Conservation (phyloP, 2,797 vertebrate species). For the Acipenser ruthenus region DNA sequence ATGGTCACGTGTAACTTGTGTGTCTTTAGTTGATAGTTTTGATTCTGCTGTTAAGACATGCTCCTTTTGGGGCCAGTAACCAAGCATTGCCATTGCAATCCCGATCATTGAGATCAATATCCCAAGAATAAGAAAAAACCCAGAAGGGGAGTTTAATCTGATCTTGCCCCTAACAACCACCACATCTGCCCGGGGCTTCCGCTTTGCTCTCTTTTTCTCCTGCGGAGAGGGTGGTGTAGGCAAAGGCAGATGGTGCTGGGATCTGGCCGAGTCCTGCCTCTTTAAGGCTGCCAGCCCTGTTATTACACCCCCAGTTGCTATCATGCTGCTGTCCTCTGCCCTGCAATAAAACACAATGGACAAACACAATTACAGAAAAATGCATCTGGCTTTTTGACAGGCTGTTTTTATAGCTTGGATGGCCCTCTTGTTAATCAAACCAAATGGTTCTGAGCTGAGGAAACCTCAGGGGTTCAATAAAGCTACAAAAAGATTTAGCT, state of each 20-base stretch:
- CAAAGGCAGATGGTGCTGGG: conserved; percentile 71
- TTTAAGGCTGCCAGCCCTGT: conserved; percentile 94
- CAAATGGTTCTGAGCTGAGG: conserved; percentile 15
- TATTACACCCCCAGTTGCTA: conserved; percentile 91
- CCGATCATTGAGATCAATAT: conserved; percentile 78
- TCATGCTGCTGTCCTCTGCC: conserved; percentile 62
- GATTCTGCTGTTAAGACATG: conserved; percentile 42
- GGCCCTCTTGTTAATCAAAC: background rate
- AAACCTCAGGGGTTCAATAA: background rate
- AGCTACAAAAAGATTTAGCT: conserved; percentile 4
- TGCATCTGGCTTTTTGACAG: conserved; percentile 5
- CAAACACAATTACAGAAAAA: conserved; percentile 13
- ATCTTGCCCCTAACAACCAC: conserved; percentile 91
- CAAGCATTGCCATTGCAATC: conserved; percentile 90
- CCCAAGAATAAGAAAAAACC: conserved; percentile 89
- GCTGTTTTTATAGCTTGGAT: background rate
- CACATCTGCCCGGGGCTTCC: conserved; percentile 79
- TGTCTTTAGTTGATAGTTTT: conserved; percentile 49
- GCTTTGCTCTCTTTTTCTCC: conserved; percentile 65
- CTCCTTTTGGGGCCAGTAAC: conserved; percentile 89
- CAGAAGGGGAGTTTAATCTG: conserved; percentile 86
- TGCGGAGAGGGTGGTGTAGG: conserved; percentile 44
- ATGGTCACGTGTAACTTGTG: conserved; percentile 42
- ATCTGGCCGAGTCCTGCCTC: conserved; percentile 89
- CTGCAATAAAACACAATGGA: conserved; percentile 36